Evolutionary conservation across 1,140 invertebrate species (phyloP).

Genomic region (Microplitis demolitor): DNA sequence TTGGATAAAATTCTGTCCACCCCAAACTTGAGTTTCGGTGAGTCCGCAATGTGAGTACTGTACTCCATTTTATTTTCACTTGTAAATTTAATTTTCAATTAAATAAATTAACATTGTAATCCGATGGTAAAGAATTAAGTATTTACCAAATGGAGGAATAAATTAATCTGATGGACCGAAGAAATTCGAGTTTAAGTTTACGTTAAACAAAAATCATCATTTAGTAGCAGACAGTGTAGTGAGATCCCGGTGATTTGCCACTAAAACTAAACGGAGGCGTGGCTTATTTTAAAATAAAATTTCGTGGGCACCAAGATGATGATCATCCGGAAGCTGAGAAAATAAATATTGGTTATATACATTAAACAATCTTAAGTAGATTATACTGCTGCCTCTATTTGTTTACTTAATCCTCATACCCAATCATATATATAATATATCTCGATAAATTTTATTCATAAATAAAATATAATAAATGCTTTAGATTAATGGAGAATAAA

Average conservation of each 20-base stretch:
- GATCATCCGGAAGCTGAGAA: slow-evolving; percentile 42
- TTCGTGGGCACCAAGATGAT: slow-evolving; percentile 26
- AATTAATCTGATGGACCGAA: background rate
- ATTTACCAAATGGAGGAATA: background rate
- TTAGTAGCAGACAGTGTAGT: background rate
- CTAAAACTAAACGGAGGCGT: slow-evolving; percentile 41
- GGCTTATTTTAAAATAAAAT: slow-evolving; percentile 38
- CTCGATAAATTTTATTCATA: no score
- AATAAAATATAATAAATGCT: background rate
- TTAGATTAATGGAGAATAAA: no score
- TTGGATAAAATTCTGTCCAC: slow-evolving; percentile 62
- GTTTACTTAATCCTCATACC: background rate
- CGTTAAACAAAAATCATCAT: background rate
- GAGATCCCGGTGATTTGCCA: slow-evolving; percentile 21
- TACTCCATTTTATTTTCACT: background rate
- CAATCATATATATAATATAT: slow-evolving; percentile 4
- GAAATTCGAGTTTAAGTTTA: background rate
- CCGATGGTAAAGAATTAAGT: background rate
- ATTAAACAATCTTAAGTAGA: slow-evolving; percentile 37
- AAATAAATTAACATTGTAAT: background rate
- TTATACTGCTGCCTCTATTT: slow-evolving; percentile 19
- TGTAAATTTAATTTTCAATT: background rate
- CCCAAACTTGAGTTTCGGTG: slow-evolving; percentile 52
- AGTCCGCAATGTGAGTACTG: background rate
- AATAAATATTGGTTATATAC: slow-evolving; percentile 37